Evolutionary conservation across 2,797 vertebrate species (phyloP), one percentile per base, ranked within the genome.

Genomic region (Hoplostethus atlanticus): DNA sequence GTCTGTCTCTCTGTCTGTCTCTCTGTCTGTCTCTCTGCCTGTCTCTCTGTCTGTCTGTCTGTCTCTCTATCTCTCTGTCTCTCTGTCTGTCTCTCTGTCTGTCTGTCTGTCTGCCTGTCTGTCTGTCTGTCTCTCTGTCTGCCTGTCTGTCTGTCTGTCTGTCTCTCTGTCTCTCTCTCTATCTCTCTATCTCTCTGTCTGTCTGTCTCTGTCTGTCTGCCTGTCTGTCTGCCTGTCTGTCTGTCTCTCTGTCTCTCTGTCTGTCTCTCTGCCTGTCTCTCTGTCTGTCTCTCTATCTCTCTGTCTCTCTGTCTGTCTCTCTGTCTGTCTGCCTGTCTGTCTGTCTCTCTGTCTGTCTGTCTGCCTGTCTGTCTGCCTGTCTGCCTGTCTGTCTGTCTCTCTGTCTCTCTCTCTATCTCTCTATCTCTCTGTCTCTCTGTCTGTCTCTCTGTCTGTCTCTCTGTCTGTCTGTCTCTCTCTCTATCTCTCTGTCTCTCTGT

Each of bases 21-120:
- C 3, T 61, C 31, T 50, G 0, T 48, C 4, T 58, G n/a, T 51
- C 4, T 60, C 16, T 31, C n/a, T 72, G 16, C 1, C 21, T 21
- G 21, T 21, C 21, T 21, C 1, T 21, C 21, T 21, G 21, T 21
- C 21, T 21, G 21, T 1, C 21, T 21, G 21, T 59, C n/a, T 78
- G 77, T 34, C 34, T 34, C 42, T 63, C 62, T 50, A 96, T 94
- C 79, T 96, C 95, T 71, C 91, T 96, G 67, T 21, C 46, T 36
- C 3, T 30, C 15, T 59, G 34, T 59, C 15, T 71, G 15, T 81
- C 31, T 61, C 3, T 61, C 31, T 50, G 1, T 48, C 4, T 58
- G n/a, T 51, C 4, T 60, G 13, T 31, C 46, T 36, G 3, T 30
- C n/a, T n/a, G n/a, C n/a, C 13, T 58, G 34, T 62, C 15, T 71